These are phyloP conservation scores for Vespertilio murinus DNA, from an alignment of 2,797 vertebrate genomes.

Conservation along the genomic window DNA sequence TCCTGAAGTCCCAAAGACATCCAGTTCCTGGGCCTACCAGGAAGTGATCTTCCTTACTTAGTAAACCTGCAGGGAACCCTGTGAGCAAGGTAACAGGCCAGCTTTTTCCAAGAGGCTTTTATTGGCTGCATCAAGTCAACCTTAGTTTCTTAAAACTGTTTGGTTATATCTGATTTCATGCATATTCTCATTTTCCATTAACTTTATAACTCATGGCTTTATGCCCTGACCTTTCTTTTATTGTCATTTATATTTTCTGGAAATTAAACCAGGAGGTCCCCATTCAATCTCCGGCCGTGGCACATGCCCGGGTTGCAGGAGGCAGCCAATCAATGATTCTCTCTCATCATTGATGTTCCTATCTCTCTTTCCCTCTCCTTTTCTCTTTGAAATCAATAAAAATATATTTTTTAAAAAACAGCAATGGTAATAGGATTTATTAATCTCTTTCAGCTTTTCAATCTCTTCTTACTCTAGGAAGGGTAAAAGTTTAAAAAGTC, in stretches of 20 bases:
- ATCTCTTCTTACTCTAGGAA: background rate
- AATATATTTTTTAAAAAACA: background rate
- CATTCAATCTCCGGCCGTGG: too few species aligned
- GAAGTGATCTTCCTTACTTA: background rate
- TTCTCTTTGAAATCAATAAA: too few species aligned
- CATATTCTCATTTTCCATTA: background rate
- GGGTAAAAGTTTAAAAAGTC: background rate
- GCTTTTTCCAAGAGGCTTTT: background rate
- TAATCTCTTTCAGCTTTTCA: background rate
- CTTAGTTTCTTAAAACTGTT: background rate
- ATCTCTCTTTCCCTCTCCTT: too few species aligned
- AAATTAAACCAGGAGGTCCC: background rate
- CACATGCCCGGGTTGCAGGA: too few species aligned
- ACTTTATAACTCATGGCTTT: background rate
- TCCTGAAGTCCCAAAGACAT: background rate
- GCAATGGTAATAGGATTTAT: background rate
- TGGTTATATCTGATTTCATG: background rate
- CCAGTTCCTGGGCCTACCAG: background rate
- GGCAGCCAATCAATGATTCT: too few species aligned
- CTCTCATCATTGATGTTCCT: too few species aligned
- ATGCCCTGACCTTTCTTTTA: conserved; percentile 16
- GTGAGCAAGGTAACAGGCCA: background rate
- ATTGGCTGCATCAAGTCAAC: background rate
- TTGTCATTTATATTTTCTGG: background rate
- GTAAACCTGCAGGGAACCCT: background rate